Percentiles rank a stretch among this genome's conserved stretches.
phyloP scores from a whole-genome alignment of 1,140 invertebrate genomes.

The Andricus grossulariae region DNA sequence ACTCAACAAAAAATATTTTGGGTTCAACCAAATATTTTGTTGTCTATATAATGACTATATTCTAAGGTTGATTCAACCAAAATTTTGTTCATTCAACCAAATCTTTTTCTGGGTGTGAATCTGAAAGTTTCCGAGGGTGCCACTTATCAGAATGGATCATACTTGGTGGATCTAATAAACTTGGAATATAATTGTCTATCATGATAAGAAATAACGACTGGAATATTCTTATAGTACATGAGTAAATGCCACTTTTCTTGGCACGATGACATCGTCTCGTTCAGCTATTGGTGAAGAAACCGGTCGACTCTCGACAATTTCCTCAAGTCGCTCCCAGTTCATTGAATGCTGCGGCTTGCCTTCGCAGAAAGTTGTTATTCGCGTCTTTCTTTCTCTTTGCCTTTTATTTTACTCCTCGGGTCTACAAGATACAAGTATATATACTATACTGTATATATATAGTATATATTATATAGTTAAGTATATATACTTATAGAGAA shows the following conservation, averaged over 20 bases:
- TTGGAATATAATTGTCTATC: too few species aligned
- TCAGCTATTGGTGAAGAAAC: constrained; percentile 29
- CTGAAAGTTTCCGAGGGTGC: too few species aligned
- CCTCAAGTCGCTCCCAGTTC: constrained; percentile 23
- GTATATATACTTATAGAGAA: background rate
- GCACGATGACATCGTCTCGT: constrained; percentile 27
- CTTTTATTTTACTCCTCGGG: background rate
- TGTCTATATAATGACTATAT: too few species aligned
- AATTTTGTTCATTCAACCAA: too few species aligned
- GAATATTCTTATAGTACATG: background rate
- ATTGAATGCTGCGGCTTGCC: constrained; percentile 24
- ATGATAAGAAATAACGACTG: background rate
- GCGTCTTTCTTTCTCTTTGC: background rate
- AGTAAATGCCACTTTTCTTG: constrained; percentile 27
- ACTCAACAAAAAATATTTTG: too few species aligned
- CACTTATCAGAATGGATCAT: too few species aligned
- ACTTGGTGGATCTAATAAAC: too few species aligned
- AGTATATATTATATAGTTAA: background rate
- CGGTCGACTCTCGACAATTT: constrained; percentile 34
- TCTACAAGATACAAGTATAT: constrained; percentile 17
- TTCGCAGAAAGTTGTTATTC: constrained; percentile 39
- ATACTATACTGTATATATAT: background rate
- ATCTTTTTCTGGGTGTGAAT: too few species aligned
- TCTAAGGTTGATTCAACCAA: too few species aligned
- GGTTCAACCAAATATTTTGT: too few species aligned